Conservation (phyloP, 2,797 vertebrate species). For the Antennarius maculatus region DNA sequence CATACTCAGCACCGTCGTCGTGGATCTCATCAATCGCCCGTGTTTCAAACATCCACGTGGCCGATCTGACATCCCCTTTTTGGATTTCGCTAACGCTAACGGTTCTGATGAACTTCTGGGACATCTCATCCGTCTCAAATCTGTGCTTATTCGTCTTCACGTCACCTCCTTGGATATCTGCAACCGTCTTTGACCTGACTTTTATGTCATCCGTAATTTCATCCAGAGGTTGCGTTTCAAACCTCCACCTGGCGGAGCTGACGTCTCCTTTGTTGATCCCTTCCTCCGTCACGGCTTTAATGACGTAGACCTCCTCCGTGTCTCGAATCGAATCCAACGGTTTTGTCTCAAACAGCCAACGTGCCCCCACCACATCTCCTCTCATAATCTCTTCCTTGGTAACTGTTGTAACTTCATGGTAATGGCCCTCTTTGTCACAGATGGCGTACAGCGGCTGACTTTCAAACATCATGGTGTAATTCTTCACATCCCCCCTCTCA, state of each 20-base stretch:
- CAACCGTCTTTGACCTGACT: slow-evolving; percentile 80
- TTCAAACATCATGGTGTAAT: slow-evolving; percentile 95
- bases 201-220: slow-evolving; percentile 86
- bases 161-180: slow-evolving; percentile 85
- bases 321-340: slow-evolving; percentile 89
- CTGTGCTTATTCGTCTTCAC: slow-evolving; percentile 86
- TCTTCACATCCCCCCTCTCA: slow-evolving; percentile 89
- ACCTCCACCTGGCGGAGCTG: slow-evolving; percentile 88
- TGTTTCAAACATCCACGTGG: slow-evolving; percentile 95
- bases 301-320: slow-evolving; percentile 89
- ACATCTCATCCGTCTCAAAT: slow-evolving; percentile 86
- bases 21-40: slow-evolving; percentile 88
- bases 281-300: slow-evolving; percentile 94
- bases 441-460: slow-evolving; percentile 93
- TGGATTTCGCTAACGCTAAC: slow-evolving; percentile 94
- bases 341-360: slow-evolving; percentile 95
- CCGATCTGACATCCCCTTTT: slow-evolving; percentile 90
- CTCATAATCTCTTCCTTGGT: slow-evolving; percentile 91
- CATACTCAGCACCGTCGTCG: slow-evolving; percentile 82
- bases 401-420: slow-evolving; percentile 93
- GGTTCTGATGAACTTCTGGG: slow-evolving; percentile 85
- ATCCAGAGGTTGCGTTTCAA: slow-evolving; percentile 94
- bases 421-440: slow-evolving; percentile 89
- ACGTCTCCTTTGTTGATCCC: slow-evolving; percentile 91
- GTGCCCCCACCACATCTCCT: slow-evolving; percentile 91